These are phyloP conservation scores for Anarsia innoxiella DNA, from an alignment of 2,888 invertebrate species.

Conservation along the genomic window DNA sequence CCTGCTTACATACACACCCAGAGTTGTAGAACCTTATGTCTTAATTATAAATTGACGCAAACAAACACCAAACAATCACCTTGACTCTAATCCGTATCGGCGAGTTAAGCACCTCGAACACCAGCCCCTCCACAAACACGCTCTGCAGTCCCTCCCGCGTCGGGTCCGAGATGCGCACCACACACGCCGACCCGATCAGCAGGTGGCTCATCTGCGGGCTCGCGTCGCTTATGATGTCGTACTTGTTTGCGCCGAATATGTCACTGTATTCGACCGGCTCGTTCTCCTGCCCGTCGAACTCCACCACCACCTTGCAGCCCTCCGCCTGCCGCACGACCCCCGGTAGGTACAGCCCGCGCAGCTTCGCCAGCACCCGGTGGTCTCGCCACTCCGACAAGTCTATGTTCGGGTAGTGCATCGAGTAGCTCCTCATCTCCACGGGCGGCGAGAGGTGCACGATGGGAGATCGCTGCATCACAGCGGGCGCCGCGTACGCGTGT, in stretches of 20 bases:
- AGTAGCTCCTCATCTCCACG: slow-evolving; percentile 65
- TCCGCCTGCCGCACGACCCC: slow-evolving; percentile 88
- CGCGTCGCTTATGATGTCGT: slow-evolving; percentile 94
- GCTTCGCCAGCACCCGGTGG: slow-evolving; percentile 92
- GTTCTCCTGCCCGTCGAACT: slow-evolving; percentile 85
- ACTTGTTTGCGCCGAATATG: slow-evolving; percentile 85
- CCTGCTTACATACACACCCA: slow-evolving; percentile 53
- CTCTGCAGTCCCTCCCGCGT: slow-evolving; percentile 77
- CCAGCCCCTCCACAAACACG: slow-evolving; percentile 90
- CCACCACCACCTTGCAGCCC: slow-evolving; percentile 83
- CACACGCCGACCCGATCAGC: slow-evolving; percentile 85
- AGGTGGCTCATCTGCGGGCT: slow-evolving; percentile 91
- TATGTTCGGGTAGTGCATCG: slow-evolving; percentile 76
- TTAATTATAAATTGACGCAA: too few species aligned
- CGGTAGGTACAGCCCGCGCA: slow-evolving; percentile 87
- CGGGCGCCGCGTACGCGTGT: too few species aligned
- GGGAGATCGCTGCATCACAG: slow-evolving; percentile 52
- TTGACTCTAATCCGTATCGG: slow-evolving; percentile 67
- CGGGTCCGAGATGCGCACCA: slow-evolving; percentile 80
- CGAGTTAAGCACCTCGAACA: slow-evolving; percentile 72
- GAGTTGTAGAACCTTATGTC: slow-evolving; percentile 7
- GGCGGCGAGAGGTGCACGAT: slow-evolving; percentile 71
- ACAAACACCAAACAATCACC: slow-evolving; percentile 33
- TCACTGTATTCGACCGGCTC: slow-evolving; percentile 82
- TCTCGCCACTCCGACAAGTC: slow-evolving; percentile 96